Evolutionary conservation across 1,140 invertebrate genomes (phyloP).

Genomic region (Tetraneura akinire): DNA sequence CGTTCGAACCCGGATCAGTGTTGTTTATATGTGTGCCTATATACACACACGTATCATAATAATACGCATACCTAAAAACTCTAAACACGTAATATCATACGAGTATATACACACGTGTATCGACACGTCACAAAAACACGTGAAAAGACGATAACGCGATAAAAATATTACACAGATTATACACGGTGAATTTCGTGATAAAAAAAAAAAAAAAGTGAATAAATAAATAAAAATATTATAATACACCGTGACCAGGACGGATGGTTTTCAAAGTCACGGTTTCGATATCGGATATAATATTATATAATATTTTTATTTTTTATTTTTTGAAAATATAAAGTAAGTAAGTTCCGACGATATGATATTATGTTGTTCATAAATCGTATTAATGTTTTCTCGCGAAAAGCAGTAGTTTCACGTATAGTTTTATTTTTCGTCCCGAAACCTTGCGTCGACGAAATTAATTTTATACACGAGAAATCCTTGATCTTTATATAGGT

Average conservation of each 20-base stretch:
- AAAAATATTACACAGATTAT: constrained; percentile 8
- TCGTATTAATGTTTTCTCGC: no score
- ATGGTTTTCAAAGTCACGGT: constrained; percentile 12
- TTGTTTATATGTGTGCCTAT: not conserved
- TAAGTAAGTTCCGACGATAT: no score
- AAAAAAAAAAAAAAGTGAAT: no score
- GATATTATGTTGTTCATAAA: no score
- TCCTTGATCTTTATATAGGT: not conserved
- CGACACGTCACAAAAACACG: no score
- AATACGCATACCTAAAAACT: no score
- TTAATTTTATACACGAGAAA: constrained; percentile 3
- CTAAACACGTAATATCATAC: no score
- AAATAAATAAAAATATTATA: no score
- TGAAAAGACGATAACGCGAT: constrained; percentile 12
- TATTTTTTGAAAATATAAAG: no score
- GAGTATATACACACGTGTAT: no score
- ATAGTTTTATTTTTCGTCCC: not conserved
- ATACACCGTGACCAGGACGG: not conserved
- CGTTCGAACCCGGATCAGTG: constrained; percentile 20
- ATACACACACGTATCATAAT: not conserved
- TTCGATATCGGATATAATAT: not conserved
- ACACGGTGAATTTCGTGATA: not conserved
- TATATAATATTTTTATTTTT: no score
- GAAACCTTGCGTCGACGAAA: not conserved
- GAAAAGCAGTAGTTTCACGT: no score